phyloP scores from a whole-genome alignment of 2,797 vertebrate genomes.

The Lemur catta region DNA sequence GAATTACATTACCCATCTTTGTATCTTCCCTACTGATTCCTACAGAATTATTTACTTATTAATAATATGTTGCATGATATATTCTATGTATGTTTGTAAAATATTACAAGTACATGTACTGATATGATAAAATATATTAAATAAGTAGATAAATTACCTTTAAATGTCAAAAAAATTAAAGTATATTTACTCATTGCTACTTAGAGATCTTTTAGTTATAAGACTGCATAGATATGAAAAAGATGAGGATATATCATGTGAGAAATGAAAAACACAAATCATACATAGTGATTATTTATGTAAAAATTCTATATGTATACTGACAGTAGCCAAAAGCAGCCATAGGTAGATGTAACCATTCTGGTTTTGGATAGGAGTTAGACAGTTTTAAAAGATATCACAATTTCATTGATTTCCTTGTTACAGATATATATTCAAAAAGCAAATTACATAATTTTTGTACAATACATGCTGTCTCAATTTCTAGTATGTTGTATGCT shows the following conservation, averaged over 20 bases:
- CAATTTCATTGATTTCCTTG: background rate
- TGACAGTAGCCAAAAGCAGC: slow-evolving; percentile 50
- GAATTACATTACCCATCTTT: background rate
- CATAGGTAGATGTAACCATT: background rate
- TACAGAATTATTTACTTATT: background rate
- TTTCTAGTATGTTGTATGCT: slow-evolving; percentile 6
- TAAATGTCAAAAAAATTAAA: slow-evolving; percentile 48
- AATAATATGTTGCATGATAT: background rate
- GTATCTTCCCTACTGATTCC: background rate
- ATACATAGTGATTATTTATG: background rate
- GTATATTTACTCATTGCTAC: slow-evolving; percentile 33
- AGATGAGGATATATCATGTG: background rate
- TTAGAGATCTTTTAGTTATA: slow-evolving; percentile 37
- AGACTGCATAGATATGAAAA: slow-evolving; percentile 25
- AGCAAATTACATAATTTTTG: slow-evolving; percentile 16
- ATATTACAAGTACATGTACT: background rate
- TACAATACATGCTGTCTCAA: background rate
- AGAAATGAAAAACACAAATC: slow-evolving; percentile 8
- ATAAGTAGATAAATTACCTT: slow-evolving; percentile 37
- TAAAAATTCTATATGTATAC: slow-evolving; percentile 3
- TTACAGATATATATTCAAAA: slow-evolving; percentile 49
- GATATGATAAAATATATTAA: slow-evolving; percentile 43
- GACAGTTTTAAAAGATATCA: slow-evolving; percentile 42
- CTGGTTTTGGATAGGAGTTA: background rate
- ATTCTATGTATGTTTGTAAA: background rate